Evolutionary conservation across 2,888 invertebrate species (phyloP), one percentile per base, ranked within the genome.

Genomic region (Ormyrus rosae): DNA sequence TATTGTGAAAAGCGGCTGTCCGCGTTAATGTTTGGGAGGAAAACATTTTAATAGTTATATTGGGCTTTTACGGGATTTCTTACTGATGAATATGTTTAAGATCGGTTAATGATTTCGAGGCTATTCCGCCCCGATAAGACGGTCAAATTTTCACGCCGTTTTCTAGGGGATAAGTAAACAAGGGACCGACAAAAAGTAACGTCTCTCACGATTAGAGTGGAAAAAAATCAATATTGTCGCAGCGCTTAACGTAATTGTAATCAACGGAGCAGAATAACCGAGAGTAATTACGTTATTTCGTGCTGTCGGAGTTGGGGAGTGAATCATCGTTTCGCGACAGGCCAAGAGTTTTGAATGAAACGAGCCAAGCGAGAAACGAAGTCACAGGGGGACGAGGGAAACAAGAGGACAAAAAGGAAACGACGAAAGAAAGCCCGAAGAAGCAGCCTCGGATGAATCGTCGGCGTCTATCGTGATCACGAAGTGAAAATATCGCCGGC

Each of bases 401-500:
- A 48, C 6, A 46, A 13, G 5, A 60, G 48, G 53, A 74, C 69
- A 50, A 51, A 11, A 19, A 46, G 19, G 56, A 68, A 34, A 80
- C 9, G n/a, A 50, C 60, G 46, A 67, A 50, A 46, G 56, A 64
- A n/a, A 58, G 34, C 48, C 73, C 19, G 46, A 61, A 34, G 34
- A 34, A 34, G 34, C 34, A 34, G 45, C 58, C 48, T 34, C 34
- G 34, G 34, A 34, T 34, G 34, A 69, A 34, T 34, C 34, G 50
- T 8, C 53, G 61, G 60, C 70, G 53, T 65, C 50, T 67, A 64
- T 81, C 68, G 69, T 71, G 55, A 74, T 78, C 71, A 9, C 60
- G 64, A 60, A 69, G 73, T 72, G 53, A 78, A 78, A 81, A 81
- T 81, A 78, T 74, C 60, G 9, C 55, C 48, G 50, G 48, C 10